Evolutionary conservation across 2,113 vertebrate species (phyloP).

Genomic region (Dipodomys ordii): DNA sequence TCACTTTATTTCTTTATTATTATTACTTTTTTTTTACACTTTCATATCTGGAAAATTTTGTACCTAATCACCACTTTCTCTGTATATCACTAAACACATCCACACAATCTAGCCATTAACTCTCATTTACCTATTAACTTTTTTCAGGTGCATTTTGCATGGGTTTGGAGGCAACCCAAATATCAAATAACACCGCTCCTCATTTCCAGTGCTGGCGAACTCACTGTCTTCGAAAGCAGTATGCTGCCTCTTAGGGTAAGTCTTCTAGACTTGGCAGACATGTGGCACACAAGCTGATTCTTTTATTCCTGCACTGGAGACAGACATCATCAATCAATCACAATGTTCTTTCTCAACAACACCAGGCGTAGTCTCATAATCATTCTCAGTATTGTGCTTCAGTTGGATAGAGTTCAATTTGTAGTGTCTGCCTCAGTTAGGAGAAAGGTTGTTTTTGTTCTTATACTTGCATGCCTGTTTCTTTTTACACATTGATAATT

Average conservation of each 20-base stretch:
- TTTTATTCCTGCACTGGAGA: neutral
- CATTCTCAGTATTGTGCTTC: neutral
- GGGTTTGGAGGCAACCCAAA: neutral
- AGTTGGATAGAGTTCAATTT: neutral
- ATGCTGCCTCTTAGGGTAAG: neutral
- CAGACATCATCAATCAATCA: neutral
- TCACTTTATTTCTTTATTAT: constrained; percentile 64
- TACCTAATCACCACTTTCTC: neutral
- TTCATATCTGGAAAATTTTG: neutral
- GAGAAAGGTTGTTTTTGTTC: neutral
- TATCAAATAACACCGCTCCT: too few relatives aligned
- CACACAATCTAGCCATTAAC: neutral
- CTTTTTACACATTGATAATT: neutral
- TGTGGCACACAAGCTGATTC: neutral
- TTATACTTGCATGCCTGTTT: neutral
- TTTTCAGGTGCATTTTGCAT: neutral
- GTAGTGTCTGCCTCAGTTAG: neutral
- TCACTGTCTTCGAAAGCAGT: neutral
- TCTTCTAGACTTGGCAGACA: neutral
- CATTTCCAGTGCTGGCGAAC: neutral
- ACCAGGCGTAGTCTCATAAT: neutral
- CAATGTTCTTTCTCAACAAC: neutral
- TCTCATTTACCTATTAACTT: neutral
- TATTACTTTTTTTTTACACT: neutral
- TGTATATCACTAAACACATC: neutral